Base-by-base conservation (phyloP, 2,797 vertebrate species). In the Peromyscus eremicus region DNA sequence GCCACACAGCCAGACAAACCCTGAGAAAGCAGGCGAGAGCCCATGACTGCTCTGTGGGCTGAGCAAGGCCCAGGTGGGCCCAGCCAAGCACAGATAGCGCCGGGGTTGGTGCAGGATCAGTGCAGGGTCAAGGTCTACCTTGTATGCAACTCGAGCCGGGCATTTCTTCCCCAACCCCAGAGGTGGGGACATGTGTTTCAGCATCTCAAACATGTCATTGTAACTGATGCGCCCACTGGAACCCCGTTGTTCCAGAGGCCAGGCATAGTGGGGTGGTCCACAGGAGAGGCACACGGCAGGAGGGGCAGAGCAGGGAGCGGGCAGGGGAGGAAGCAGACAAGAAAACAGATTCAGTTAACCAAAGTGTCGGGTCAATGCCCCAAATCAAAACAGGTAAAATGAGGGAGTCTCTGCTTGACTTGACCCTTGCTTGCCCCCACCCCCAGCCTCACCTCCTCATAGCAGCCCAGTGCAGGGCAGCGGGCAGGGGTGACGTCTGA, bases 111-210 rank as follows among this genome's bases (percentile, higher is more conserved):
- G 97, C 94, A 97, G 97, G 97, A 97, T 60, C 80, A 83, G 97
- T 98, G 92, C 79, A 81, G 85, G 84, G 95, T 71, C 93, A 64
- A 88, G 97, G 89, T 98, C 99, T 99, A 99, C 99, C 99, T 99
- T 99, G 99, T 99, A 99, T 98, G 99, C 99, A 99, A 99, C 98
- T 98, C 99, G 99, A 98, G 99, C 99, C 52, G 99, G 99, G 98
- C 99, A 99, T 99, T 99, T 99, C 99, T 99, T 99, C 99, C 99
- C 99, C 98, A 99, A 99, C 99, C 99, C 99, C 99, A 99, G 99
- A 98, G 99, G 99, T 98, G 99, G 99, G 99, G 99, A 99, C 99
- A 99, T 99, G 99, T 99, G 99, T 98, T 99, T 99, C 99, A 99
- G 99, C 99, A 99, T 99, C 99, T 99, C 99, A 99, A 99, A 99